phyloP scores from a whole-genome alignment of 2,888 invertebrate species.

The Dioctria rufipes region DNA sequence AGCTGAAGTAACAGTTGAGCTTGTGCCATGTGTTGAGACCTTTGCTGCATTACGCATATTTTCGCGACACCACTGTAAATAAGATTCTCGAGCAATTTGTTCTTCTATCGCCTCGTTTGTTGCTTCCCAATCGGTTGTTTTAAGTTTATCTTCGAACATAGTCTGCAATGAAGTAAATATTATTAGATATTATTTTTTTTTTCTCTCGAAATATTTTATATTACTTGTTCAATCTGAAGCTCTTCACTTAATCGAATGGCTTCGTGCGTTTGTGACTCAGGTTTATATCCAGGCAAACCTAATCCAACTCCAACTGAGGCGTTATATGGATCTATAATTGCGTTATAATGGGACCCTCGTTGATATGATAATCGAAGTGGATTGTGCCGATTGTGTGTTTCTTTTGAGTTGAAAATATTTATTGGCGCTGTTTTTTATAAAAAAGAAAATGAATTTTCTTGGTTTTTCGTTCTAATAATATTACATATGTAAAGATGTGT shows the following conservation, averaged over 20 bases:
- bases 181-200: background rate
- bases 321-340: conserved; percentile 88
- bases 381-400: conserved; percentile 80
- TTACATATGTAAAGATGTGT: too few relatives aligned
- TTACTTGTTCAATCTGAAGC: conserved; percentile 83
- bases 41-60: conserved; percentile 73
- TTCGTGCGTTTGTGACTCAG: conserved; percentile 81
- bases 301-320: conserved; percentile 87
- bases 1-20: conserved; percentile 59
- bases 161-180: conserved; percentile 72
- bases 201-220: background rate
- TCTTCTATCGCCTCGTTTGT: conserved; percentile 93
- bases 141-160: conserved; percentile 91
- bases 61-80: conserved; percentile 83
- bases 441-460: background rate
- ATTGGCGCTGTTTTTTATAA: conserved; percentile 79
- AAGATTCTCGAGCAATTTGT: conserved; percentile 88
- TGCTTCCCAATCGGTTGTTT: conserved; percentile 92
- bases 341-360: conserved; percentile 89
- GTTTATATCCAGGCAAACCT: conserved; percentile 85
- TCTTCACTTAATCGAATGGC: conserved; percentile 85
- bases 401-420: conserved; percentile 86
- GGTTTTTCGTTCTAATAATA: too few relatives aligned
- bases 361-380: conserved; percentile 90
- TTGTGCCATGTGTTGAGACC: conserved; percentile 38